Percentiles rank a stretch among this genome's conserved stretches.
phyloP scores from a whole-genome alignment of 2,888 invertebrate species.

The Ormia ochracea region DNA sequence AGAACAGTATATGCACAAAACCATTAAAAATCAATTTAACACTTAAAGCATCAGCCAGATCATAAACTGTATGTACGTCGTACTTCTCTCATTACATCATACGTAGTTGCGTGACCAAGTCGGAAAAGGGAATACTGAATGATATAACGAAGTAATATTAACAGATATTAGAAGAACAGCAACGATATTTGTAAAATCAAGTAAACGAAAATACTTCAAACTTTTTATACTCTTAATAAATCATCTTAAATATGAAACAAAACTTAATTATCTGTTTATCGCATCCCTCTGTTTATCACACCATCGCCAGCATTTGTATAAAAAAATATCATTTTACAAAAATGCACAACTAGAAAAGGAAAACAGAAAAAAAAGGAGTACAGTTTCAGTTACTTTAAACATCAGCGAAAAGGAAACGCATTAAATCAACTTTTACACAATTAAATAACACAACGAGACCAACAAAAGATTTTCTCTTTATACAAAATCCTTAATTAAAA shows the following conservation, averaged over 20 bases:
- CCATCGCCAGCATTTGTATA: conserved; percentile 48
- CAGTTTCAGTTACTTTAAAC: background rate
- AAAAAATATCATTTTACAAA: conserved; percentile 48
- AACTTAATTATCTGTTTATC: background rate
- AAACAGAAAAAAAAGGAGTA: background rate
- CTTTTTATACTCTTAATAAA: conserved; percentile 62
- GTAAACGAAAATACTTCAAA: conserved; percentile 14
- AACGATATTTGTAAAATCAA: conserved; percentile 61
- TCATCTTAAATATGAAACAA: conserved; percentile 29
- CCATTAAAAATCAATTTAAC: conserved; percentile 6
- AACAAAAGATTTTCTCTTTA: background rate
- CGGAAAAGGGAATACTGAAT: conserved; percentile 10
- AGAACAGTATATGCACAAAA: background rate
- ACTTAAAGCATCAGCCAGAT: conserved; percentile 30
- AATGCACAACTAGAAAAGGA: conserved; percentile 52
- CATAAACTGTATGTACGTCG: conserved; percentile 18
- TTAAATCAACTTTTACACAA: conserved; percentile 21
- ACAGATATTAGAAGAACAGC: conserved; percentile 57
- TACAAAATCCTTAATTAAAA: conserved; percentile 21
- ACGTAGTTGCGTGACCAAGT: conserved; percentile 32
- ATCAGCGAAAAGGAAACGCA: background rate
- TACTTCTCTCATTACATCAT: conserved; percentile 30
- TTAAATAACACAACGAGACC: conserved; percentile 35
- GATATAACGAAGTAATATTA: conserved; percentile 58
- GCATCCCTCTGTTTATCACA: conserved; percentile 26